phyloP scores from a whole-genome alignment of 2,888 invertebrate genomes.

The Plebejus melissa region DNA sequence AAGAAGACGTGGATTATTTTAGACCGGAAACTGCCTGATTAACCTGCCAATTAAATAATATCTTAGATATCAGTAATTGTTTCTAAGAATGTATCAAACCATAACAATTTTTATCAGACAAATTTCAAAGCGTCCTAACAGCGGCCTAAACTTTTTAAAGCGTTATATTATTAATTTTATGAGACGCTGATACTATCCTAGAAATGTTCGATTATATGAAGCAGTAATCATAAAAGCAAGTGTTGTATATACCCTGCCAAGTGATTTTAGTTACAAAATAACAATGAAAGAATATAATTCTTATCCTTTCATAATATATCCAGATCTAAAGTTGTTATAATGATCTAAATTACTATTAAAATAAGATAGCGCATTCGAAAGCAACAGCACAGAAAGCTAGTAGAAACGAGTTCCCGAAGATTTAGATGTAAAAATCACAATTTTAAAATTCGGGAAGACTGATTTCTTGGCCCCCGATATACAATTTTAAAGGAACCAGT shows the following conservation, averaged over 20 bases:
- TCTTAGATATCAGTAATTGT: background rate
- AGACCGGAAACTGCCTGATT: background rate
- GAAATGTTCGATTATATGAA: background rate
- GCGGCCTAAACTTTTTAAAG: background rate
- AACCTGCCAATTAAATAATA: background rate
- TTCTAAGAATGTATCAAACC: background rate
- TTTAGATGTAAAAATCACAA: constrained; percentile 36
- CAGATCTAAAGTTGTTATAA: constrained; percentile 10
- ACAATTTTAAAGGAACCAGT: constrained; percentile 26
- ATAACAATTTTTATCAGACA: background rate
- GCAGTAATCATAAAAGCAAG: constrained; percentile 38
- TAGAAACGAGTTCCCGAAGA: constrained; percentile 31
- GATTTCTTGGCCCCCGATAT: constrained; percentile 59
- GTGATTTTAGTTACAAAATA: constrained; percentile 29
- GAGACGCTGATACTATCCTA: background rate
- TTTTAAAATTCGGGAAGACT: constrained; percentile 54
- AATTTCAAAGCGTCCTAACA: background rate
- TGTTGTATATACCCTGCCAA: constrained; percentile 38
- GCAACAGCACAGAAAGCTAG: constrained; percentile 19
- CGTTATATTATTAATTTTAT: background rate
- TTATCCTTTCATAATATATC: background rate
- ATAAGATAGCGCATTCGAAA: constrained; percentile 17
- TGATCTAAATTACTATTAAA: background rate
- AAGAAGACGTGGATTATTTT: background rate
- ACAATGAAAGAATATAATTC: constrained; percentile 9